Evolutionary conservation across 2,888 invertebrate genomes (phyloP).

Genomic region (Sphaeridia pumilis): DNA sequence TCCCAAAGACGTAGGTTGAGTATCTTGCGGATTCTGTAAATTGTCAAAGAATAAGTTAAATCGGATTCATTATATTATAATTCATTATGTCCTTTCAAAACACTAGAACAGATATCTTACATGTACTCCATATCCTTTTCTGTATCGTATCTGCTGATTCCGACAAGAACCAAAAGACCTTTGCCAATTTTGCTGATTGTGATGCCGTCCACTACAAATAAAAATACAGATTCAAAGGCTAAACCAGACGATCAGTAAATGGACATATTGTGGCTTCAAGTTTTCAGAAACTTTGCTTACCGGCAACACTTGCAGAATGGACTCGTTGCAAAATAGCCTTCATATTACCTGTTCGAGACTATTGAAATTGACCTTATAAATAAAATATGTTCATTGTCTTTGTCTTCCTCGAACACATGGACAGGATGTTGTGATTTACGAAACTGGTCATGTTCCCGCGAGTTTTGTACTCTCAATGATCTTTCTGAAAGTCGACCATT

Average conservation of each 20-base stretch:
- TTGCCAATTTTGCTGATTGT: constrained; percentile 66
- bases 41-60: not conserved
- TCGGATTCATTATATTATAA: too few relatives aligned
- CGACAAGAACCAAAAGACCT: constrained; percentile 77
- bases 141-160: constrained; percentile 65
- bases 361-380: too few relatives aligned
- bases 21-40: constrained; percentile 58
- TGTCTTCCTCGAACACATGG: too few relatives aligned
- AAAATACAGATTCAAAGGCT: not conserved
- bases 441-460: too few relatives aligned
- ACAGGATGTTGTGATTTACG: too few relatives aligned
- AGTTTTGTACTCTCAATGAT: too few relatives aligned
- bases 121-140: constrained; percentile 69
- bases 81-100: too few relatives aligned
- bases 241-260: not conserved
- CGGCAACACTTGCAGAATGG: not conserved
- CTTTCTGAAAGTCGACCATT: too few relatives aligned
- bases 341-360: not conserved
- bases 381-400: too few relatives aligned
- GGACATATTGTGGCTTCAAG: not conserved
- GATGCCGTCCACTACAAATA: constrained; percentile 57
- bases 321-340: not conserved
- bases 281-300: not conserved
- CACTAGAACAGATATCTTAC: constrained; percentile 46
- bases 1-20: constrained; percentile 72